Evolutionary conservation across 2,888 invertebrate genomes (phyloP), one percentile per base, ranked within the genome.

Genomic region (Zaprionus obscuricornis): DNA sequence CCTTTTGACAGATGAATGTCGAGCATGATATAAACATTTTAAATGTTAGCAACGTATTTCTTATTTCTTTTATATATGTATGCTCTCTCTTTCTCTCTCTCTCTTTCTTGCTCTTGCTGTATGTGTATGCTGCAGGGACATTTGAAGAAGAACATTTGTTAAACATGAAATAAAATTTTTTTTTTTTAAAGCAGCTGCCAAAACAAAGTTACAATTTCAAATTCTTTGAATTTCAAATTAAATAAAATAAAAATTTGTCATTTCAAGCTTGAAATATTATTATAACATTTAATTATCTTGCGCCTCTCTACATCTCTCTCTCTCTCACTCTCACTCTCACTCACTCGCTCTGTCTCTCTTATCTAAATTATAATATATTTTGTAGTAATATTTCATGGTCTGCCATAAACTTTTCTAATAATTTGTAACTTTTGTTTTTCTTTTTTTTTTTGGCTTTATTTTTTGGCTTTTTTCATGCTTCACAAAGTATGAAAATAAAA

Each of bases 1-100:
- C 58, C 59, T 52, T 72, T 60, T 86, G 83, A 86, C 75, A 82
- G 76, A 85, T 75, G 86, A 68, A 75, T 83, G 70, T 73, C 47
- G 67, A 68, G 66, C 73, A 70, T 77, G 75, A 70, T 69, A 62
- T 57, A 50, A 72, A 75, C 69, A 72, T 79, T 82, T 82, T 24
- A 67, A 76, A 63, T 57, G 50, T 45, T 50, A 27, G 57, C 14
- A 7, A 27, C 24, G 26, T 16, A 42, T 26, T 27, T 42, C n/a
- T 42, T 11, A 37, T 46, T 36, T 51, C 45, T 66, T 59, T n/a
- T n/a, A n/a, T n/a, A n/a, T n/a, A n/a, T n/a, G n/a, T n/a, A n/a
- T n/a, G n/a, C n/a, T n/a, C n/a, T n/a, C n/a, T n/a, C n/a, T n/a
- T 8, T 36, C 14, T 3, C 6, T 14, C 8, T 26, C n/a, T n/a